A percentile compares a stretch with the other conserved stretches of the same genome.
These are phyloP conservation scores for Peromyscus attwateri DNA, from an alignment of 2,797 vertebrate species.

Conservation along the genomic window DNA sequence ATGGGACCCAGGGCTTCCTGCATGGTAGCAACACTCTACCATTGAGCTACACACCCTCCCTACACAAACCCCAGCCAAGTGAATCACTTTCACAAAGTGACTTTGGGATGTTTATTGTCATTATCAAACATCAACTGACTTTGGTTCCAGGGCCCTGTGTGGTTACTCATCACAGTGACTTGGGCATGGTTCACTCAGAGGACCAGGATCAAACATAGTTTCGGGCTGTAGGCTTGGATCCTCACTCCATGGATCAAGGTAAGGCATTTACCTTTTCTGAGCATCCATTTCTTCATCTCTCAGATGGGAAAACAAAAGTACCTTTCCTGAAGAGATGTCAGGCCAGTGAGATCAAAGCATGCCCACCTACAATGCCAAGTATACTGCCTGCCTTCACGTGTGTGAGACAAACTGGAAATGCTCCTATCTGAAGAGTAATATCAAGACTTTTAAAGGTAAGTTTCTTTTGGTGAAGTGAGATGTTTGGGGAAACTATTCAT, in stretches of 20 bases:
- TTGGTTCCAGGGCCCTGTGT: fast-evolving
- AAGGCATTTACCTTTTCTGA: conserved; percentile 12
- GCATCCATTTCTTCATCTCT: conserved; percentile 41
- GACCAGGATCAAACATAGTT: background rate
- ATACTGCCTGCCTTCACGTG: background rate
- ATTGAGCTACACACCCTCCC: background rate
- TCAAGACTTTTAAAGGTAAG: background rate
- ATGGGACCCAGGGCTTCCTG: too few relatives aligned
- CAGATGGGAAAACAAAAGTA: conserved; percentile 40
- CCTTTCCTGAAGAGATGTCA: background rate
- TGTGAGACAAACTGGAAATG: background rate
- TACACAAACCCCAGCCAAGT: background rate
- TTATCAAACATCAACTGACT: background rate
- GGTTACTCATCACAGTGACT: too few relatives aligned
- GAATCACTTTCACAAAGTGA: conserved; percentile 42
- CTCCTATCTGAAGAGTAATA: background rate
- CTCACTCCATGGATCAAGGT: background rate
- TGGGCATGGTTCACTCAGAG: background rate
- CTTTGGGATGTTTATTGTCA: conserved; percentile 18
- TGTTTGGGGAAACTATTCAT: background rate
- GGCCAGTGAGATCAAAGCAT: background rate
- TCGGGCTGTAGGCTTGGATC: background rate
- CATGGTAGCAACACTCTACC: background rate
- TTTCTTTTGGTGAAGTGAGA: conserved; percentile 42
- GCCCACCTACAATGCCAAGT: background rate